Conservation (phyloP, 2,888 invertebrate species). For the Aphidoletes aphidimyza region DNA sequence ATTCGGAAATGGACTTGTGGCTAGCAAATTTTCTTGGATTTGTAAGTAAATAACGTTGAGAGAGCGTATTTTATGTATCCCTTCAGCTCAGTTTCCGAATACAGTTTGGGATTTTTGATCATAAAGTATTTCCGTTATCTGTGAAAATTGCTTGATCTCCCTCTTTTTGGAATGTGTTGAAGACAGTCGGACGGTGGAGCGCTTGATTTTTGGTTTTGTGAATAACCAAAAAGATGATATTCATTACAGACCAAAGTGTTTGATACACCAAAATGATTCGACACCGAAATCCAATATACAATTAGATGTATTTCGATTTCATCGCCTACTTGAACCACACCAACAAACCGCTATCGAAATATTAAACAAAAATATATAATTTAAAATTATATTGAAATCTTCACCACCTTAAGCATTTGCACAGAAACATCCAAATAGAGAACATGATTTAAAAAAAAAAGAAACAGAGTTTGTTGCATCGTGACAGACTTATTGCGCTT, state of each 20-base stretch:
- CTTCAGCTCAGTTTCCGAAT: background rate
- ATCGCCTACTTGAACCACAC: too few relatives aligned
- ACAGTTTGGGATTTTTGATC: constrained; percentile 7
- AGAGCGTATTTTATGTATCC: too few relatives aligned
- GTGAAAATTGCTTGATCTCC: background rate
- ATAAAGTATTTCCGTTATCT: constrained; percentile 53
- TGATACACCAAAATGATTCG: too few relatives aligned
- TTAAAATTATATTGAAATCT: background rate
- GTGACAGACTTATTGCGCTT: constrained; percentile 10
- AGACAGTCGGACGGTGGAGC: too few relatives aligned
- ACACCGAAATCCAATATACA: too few relatives aligned
- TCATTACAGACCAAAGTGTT: background rate
- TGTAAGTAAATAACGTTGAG: constrained; percentile 11
- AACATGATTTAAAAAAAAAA: background rate
- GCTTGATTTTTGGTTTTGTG: background rate
- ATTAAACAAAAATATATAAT: too few relatives aligned
- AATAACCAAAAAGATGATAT: background rate
- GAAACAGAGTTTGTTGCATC: background rate
- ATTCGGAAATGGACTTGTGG: constrained; percentile 57
- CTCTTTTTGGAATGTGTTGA: background rate
- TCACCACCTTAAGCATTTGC: background rate
- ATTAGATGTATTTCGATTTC: too few relatives aligned
- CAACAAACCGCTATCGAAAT: too few relatives aligned
- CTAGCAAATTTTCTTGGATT: constrained; percentile 55
- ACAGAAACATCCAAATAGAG: background rate